Conservation (phyloP, 2,113 vertebrate species). For the Dicaeum eximium region DNA sequence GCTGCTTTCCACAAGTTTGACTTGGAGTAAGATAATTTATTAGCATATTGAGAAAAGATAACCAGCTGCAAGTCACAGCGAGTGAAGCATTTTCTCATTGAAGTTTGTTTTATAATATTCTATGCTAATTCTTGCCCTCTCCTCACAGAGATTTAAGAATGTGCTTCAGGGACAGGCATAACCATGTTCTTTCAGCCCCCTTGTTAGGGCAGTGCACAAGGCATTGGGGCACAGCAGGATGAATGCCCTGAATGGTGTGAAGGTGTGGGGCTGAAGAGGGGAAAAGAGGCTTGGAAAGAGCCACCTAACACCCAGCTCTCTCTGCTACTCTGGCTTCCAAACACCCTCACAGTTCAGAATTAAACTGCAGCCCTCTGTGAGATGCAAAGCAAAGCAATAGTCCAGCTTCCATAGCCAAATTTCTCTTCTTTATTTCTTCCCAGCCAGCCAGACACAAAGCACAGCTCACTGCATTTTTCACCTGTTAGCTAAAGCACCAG, state of each 20-base stretch:
- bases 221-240: neutral
- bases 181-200: fast-evolving
- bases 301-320: neutral
- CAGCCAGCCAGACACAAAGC: neutral
- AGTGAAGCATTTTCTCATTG: neutral
- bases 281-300: neutral
- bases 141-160: neutral
- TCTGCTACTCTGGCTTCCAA: neutral
- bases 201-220: neutral
- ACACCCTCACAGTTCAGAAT: fast-evolving
- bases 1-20: neutral
- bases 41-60: neutral
- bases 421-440: neutral
- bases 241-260: fast-evolving
- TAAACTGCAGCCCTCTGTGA: neutral
- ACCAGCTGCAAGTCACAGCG: neutral
- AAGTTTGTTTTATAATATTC: neutral
- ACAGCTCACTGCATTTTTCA: neutral
- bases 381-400: neutral
- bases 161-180: fast-evolving
- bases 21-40: neutral
- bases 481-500: neutral
- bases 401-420: neutral
- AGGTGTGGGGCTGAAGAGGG: neutral
- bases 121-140: neutral